Evolutionary conservation across 2,113 vertebrate species (phyloP).

Genomic region (Chitala chitala): DNA sequence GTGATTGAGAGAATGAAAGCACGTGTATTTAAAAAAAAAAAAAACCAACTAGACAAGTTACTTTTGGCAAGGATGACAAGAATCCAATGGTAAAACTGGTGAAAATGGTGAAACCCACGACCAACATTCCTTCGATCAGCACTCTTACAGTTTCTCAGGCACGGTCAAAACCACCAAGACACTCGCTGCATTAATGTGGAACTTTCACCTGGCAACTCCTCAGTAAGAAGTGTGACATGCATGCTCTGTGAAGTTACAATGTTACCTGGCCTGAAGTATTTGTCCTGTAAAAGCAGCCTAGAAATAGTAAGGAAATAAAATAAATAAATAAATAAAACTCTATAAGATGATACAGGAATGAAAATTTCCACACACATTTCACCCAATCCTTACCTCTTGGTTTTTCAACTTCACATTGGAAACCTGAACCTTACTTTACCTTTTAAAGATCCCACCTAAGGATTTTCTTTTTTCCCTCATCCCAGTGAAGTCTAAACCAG

Average conservation of each 20-base stretch:
- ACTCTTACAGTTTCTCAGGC: neutral
- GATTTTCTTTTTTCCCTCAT: no score
- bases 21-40: neutral
- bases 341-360: no score
- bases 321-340: no score
- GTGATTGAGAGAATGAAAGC: conserved; percentile 11
- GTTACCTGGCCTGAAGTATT: neutral
- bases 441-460: no score
- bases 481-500: no score
- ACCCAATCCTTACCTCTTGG: no score
- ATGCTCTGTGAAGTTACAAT: neutral
- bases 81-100: conserved; percentile 37
- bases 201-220: conserved; percentile 25
- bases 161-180: neutral
- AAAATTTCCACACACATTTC: no score
- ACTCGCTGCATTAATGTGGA: conserved; percentile 21
- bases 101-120: conserved; percentile 23
- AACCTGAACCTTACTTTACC: no score
- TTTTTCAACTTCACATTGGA: no score
- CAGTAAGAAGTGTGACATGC: neutral
- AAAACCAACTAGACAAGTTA: conserved; percentile 25
- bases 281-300: no score
- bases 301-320: no score
- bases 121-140: conserved; percentile 3
- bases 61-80: conserved; percentile 32